Conservation (phyloP, 2,797 vertebrate species). For the Lutjanus argentimaculatus region DNA sequence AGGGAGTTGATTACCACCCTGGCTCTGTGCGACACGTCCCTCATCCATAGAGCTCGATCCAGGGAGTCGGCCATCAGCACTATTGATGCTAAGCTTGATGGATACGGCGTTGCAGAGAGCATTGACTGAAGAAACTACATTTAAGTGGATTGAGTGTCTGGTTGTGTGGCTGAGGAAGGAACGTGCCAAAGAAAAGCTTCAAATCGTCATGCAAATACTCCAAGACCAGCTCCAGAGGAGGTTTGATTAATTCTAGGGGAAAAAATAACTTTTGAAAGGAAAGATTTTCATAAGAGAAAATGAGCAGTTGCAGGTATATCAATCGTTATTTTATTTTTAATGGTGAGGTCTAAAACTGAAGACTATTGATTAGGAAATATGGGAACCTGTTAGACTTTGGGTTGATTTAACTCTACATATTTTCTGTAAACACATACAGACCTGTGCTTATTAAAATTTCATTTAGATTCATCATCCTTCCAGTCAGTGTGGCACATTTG, state of each 20-base stretch:
- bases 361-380: slow-evolving; percentile 13
- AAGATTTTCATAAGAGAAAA: not conserved
- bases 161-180: slow-evolving; percentile 23
- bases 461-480: slow-evolving; percentile 41
- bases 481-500: slow-evolving; percentile 34
- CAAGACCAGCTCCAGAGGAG: slow-evolving; percentile 14
- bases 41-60: slow-evolving; percentile 51
- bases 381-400: not conserved
- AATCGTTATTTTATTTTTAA: slow-evolving; percentile 1
- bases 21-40: slow-evolving; percentile 31
- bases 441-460: slow-evolving; percentile 28
- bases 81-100: slow-evolving; percentile 67
- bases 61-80: slow-evolving; percentile 56
- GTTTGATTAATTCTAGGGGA: slow-evolving; percentile 34
- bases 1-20: slow-evolving; percentile 49
- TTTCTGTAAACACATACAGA: not conserved
- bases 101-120: slow-evolving; percentile 44
- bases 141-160: slow-evolving; percentile 33
- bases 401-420: slow-evolving; percentile 11
- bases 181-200: slow-evolving; percentile 25
- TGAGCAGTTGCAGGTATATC: not conserved
- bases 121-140: slow-evolving; percentile 42
- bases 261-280: not conserved
- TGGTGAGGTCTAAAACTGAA: not conserved
- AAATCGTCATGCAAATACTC: slow-evolving; percentile 30